These are phyloP conservation scores for Gasteruption jaculator DNA, from an alignment of 2,888 invertebrate species.

Conservation along the genomic window DNA sequence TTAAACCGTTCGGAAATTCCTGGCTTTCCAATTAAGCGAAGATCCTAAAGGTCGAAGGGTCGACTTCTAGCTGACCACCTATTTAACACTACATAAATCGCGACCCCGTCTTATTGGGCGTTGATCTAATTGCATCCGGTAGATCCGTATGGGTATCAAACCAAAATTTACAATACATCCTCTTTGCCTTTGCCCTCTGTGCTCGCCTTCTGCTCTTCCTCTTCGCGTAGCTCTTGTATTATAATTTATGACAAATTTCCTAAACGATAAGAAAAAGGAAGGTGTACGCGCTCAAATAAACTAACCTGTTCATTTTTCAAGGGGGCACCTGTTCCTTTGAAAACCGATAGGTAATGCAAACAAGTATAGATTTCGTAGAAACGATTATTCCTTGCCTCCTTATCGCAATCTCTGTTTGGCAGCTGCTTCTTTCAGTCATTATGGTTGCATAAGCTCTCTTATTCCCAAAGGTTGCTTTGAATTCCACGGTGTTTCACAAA, in stretches of 20 bases:
- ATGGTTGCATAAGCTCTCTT: constrained; percentile 14
- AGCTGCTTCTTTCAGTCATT: constrained; percentile 16
- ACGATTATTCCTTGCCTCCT: constrained; percentile 3
- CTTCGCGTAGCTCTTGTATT: constrained; percentile 11
- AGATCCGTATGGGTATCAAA: too few relatives aligned
- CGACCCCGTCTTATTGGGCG: constrained; percentile 39
- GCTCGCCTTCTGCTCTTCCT: constrained; percentile 16
- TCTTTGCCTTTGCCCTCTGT: too few relatives aligned
- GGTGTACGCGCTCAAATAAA: constrained; percentile 7
- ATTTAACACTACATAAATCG: constrained; percentile 52
- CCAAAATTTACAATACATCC: too few relatives aligned
- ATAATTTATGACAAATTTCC: background rate
- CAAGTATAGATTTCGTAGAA: constrained; percentile 4
- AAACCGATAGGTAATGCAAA: constrained; percentile 3
- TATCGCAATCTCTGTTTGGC: constrained; percentile 11
- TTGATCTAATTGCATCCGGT: constrained; percentile 45
- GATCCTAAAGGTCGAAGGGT: constrained; percentile 41
- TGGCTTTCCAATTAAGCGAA: constrained; percentile 51
- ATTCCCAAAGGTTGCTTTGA: too few relatives aligned
- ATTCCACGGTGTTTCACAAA: too few relatives aligned
- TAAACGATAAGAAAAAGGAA: background rate
- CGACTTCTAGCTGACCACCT: constrained; percentile 41
- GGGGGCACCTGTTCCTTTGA: constrained; percentile 8
- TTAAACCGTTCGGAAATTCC: constrained; percentile 52
- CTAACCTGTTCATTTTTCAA: background rate